A percentile compares a stretch with the other conserved stretches of the same genome.
Evolutionary conservation across 2,888 invertebrate species (phyloP).

Genomic region (Autographa pulchrina): DNA sequence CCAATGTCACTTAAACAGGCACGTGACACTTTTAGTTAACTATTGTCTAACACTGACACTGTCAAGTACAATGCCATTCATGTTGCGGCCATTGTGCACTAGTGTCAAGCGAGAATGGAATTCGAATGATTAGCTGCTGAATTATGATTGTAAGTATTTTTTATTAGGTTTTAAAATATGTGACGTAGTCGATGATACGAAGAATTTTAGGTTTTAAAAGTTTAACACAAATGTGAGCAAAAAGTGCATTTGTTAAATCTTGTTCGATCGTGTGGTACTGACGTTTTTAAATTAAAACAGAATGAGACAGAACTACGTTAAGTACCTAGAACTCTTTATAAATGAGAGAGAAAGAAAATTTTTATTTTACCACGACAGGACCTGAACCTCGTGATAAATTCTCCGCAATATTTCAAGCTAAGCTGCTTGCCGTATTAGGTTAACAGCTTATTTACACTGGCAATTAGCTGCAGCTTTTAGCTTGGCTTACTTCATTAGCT

Average conservation of each 20-base stretch:
- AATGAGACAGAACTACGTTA: not conserved
- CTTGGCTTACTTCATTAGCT: constrained; percentile 61
- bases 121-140: not conserved
- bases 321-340: not conserved
- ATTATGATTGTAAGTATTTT: not conserved
- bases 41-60: constrained; percentile 35
- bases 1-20: constrained; percentile 41
- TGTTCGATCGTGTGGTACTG: too few species aligned
- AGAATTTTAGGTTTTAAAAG: not conserved
- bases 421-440: constrained; percentile 53
- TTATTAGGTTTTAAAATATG: too few species aligned
- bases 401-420: constrained; percentile 57
- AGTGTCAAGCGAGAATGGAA: constrained; percentile 8
- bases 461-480: constrained; percentile 63
- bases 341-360: constrained; percentile 2
- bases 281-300: not conserved
- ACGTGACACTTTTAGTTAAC: constrained; percentile 54
- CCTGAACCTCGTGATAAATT: constrained; percentile 46
- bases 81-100: not conserved
- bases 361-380: not conserved
- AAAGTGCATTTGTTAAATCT: too few species aligned
- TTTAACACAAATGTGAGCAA: too few species aligned
- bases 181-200: too few species aligned
- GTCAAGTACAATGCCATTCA: constrained; percentile 26
- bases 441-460: constrained; percentile 68